phyloP scores from a whole-genome alignment of 2,888 invertebrate species.

The Mamestra brassicae region DNA sequence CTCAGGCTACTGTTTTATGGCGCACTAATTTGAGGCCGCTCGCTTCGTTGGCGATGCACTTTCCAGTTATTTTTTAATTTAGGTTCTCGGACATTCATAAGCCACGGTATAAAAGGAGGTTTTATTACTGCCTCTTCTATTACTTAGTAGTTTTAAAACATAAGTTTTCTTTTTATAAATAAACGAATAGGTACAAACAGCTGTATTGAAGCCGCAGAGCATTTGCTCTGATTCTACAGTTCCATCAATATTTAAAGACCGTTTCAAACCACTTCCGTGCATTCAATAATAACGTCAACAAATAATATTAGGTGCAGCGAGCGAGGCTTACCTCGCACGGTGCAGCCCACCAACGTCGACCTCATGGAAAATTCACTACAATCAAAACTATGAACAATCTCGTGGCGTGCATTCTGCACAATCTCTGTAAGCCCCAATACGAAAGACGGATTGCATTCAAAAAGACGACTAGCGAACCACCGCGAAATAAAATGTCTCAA shows the following conservation, averaged over 20 bases:
- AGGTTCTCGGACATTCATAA: constrained; percentile 39
- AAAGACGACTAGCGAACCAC: constrained; percentile 73
- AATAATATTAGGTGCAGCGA: constrained; percentile 36
- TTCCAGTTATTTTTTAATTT: constrained; percentile 50
- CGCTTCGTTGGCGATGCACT: constrained; percentile 52
- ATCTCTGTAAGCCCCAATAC: constrained; percentile 79
- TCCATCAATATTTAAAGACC: constrained; percentile 52
- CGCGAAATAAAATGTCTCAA: constrained; percentile 70
- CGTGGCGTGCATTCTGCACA: constrained; percentile 58
- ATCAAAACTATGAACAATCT: constrained; percentile 59
- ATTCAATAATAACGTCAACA: constrained; percentile 52
- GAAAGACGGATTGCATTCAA: constrained; percentile 79
- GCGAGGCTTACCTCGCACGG: constrained; percentile 33
- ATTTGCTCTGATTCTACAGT: constrained; percentile 19
- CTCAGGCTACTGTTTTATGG: constrained; percentile 55
- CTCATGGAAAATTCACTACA: constrained; percentile 63
- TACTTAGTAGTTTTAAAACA: constrained; percentile 11
- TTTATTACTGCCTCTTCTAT: constrained; percentile 31
- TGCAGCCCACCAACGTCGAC: constrained; percentile 32
- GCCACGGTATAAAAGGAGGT: constrained; percentile 20
- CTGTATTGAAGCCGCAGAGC: constrained; percentile 5
- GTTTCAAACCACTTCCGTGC: constrained; percentile 36
- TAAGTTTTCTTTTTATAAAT: constrained; percentile 10
- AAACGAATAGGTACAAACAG: constrained; percentile 10
- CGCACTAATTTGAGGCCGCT: constrained; percentile 49